Base-by-base conservation (phyloP, 2,888 invertebrate species). In the Onthophagus sagittarius region DNA sequence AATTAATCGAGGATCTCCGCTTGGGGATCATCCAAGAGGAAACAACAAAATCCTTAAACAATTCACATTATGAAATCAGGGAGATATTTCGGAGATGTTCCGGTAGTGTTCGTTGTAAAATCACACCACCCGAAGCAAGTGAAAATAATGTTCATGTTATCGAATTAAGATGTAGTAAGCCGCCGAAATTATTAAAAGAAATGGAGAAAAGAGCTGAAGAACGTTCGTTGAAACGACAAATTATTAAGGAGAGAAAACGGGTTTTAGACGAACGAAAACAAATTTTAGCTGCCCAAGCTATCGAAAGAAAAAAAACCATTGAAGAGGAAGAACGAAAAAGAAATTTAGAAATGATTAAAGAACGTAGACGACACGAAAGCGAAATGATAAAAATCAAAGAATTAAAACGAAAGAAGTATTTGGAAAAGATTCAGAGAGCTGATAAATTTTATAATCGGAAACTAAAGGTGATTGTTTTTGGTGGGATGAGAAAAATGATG, bases 161-260 rank as follows among this genome's bases (percentile, higher is more conserved):
- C 72, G 78, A 87, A 71, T 80, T 88, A 67, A 86, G 86, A 78
- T 88, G 88, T 76, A 84, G 88, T 74, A 89, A 88, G 84, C 89
- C 90, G 62, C 93, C 93, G 2, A 90, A 90, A 81, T 91, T 93
- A 81, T 81, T 93, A 65, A 88, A 89, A 81, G 88, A 91, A 82
- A 92, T 94, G 92, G 92, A 93, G 80, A 89, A 91, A 73, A 88
- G 92, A 75, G 93, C 93, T 0, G 83, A 90, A 63, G 90, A 91
- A 77, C 86, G 94, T 62, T 90, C 85, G 63, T 80, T 85, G 76
- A 83, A 85, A 62, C 81, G 84, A 73, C 80, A 83, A 72, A 79
- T 86, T 5, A 86, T 87, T 77, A 82, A 87, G 73, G 88, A 88
- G 77, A 86, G 87, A 80, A 88, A 88, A 75, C 86, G 87, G 73